phyloP scores from a whole-genome alignment of 2,797 vertebrate genomes.

The Chaunax sp. region DNA sequence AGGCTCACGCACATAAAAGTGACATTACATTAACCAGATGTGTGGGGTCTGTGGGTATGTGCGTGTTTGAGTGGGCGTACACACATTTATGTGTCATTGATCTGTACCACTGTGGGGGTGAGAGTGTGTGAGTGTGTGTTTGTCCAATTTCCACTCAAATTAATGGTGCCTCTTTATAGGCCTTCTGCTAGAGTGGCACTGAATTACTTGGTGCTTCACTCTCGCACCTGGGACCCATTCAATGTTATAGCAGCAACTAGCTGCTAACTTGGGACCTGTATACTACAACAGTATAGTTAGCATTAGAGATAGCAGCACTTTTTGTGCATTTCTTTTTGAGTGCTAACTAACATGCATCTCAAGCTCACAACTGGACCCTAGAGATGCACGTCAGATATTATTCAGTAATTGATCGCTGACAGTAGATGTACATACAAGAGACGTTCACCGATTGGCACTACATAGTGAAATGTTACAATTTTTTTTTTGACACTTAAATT shows the following conservation, averaged over 20 bases:
- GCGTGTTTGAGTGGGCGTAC: constrained; percentile 55
- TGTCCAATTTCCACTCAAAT: constrained; percentile 82
- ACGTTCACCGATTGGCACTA: neutral
- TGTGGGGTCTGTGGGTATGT: constrained; percentile 51
- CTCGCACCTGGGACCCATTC: constrained; percentile 81
- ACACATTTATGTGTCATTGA: constrained; percentile 69
- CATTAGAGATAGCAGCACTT: constrained; percentile 54
- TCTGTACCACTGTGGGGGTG: constrained; percentile 49
- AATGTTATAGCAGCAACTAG: constrained; percentile 66
- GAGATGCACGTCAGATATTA: constrained; percentile 5
- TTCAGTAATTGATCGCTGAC: neutral
- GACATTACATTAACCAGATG: neutral
- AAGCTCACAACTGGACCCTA: constrained; percentile 23
- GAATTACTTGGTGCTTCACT: constrained; percentile 83
- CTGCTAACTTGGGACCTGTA: constrained; percentile 74
- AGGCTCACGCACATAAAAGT: constrained; percentile 26
- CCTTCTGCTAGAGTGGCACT: constrained; percentile 83
- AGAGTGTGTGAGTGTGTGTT: constrained; percentile 56
- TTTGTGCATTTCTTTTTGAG: constrained; percentile 20
- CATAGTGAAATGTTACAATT: neutral
- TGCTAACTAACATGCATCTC: constrained; percentile 38
- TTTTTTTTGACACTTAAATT: too few species aligned
- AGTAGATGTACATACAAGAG: neutral
- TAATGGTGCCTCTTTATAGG: constrained; percentile 83
- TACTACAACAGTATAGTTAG: constrained; percentile 69